phyloP scores from a whole-genome alignment of 2,113 vertebrate genomes.

The Synodontis membranacea region DNA sequence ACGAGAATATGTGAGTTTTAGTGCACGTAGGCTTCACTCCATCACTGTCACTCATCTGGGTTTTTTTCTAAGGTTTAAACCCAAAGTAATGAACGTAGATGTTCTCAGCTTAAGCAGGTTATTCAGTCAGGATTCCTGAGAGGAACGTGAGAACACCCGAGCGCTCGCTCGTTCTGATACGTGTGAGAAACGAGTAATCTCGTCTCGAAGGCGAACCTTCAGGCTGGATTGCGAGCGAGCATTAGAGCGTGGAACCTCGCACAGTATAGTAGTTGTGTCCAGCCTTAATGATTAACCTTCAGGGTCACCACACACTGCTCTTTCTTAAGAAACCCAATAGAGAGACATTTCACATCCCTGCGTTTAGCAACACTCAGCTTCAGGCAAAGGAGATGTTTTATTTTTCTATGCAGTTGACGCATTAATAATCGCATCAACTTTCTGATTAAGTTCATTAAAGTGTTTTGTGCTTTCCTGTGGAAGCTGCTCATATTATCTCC shows the following conservation, averaged over 20 bases:
- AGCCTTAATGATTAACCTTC: constrained; percentile 37
- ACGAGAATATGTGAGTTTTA: background rate
- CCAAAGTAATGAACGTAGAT: background rate
- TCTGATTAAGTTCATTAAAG: background rate
- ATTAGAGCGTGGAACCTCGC: constrained; percentile 10
- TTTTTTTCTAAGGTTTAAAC: background rate
- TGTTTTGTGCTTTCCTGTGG: background rate
- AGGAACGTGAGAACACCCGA: background rate
- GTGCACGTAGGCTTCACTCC: background rate
- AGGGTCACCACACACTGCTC: constrained; percentile 10
- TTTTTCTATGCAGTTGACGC: background rate
- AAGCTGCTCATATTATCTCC: background rate
- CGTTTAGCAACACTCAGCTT: background rate
- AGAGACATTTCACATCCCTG: constrained; percentile 6
- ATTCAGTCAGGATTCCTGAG: background rate
- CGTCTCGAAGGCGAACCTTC: background rate
- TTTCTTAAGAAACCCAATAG: background rate
- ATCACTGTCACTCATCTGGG: background rate
- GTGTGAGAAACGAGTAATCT: background rate
- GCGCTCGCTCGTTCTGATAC: background rate
- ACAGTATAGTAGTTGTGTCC: constrained; percentile 7
- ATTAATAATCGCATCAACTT: background rate
- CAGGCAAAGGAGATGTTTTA: background rate
- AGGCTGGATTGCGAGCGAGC: background rate
- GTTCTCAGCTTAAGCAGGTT: background rate